These are phyloP conservation scores for Ceriagrion tenellum DNA, from an alignment of 2,888 invertebrate species.

Conservation along the genomic window DNA sequence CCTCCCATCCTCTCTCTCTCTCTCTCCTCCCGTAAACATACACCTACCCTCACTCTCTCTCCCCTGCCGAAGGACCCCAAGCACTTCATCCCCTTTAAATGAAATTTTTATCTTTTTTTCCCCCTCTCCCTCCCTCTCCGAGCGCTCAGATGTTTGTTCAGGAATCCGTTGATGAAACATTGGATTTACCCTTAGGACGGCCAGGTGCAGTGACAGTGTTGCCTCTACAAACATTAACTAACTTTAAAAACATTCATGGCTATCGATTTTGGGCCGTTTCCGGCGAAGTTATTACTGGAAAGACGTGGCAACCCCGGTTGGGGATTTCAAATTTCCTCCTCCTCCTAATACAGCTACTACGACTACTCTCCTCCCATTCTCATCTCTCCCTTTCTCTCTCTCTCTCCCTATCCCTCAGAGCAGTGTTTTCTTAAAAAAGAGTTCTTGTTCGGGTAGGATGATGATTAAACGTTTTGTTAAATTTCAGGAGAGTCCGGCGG, in stretches of 20 bases:
- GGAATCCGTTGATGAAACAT: slow-evolving; percentile 65
- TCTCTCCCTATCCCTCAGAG: background rate
- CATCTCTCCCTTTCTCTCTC: background rate
- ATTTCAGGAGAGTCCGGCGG: slow-evolving; percentile 34
- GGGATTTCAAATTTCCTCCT: slow-evolving; percentile 52
- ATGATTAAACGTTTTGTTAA: slow-evolving; percentile 37
- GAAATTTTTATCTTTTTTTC: background rate
- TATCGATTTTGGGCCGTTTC: slow-evolving; percentile 50
- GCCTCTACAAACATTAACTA: slow-evolving; percentile 64
- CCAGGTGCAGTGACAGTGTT: slow-evolving; percentile 64
- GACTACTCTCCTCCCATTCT: too few relatives aligned
- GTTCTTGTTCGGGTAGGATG: slow-evolving; percentile 46
- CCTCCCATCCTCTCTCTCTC: background rate
- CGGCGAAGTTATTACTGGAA: slow-evolving; percentile 44
- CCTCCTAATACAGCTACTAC: background rate
- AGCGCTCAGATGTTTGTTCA: slow-evolving; percentile 60
- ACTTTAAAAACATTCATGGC: slow-evolving; percentile 60
- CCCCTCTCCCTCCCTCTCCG: background rate
- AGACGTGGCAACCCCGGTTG: slow-evolving; percentile 57
- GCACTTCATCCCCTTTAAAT: slow-evolving; percentile 59
- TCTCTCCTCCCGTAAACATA: background rate
- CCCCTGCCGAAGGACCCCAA: background rate
- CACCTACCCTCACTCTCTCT: background rate
- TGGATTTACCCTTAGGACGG: slow-evolving; percentile 65
- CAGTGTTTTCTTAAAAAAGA: slow-evolving; percentile 55